phyloP scores from a whole-genome alignment of 2,888 invertebrate genomes.

The Pristionchus fissidentatus region DNA sequence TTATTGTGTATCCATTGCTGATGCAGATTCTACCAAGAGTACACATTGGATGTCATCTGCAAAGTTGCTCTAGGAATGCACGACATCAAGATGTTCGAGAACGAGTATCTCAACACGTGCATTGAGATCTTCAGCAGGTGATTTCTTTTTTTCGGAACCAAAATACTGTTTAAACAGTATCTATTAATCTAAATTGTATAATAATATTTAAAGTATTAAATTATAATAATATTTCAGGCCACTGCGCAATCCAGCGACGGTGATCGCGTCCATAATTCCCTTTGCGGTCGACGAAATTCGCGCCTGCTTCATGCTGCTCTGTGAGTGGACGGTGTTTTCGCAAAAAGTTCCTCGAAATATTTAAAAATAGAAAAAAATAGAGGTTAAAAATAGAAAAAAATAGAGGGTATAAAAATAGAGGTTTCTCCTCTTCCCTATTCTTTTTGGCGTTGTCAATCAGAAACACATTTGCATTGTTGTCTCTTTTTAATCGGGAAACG shows the following conservation, averaged over 20 bases:
- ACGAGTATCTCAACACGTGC: constrained; percentile 48
- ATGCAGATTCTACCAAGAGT: constrained; percentile 61
- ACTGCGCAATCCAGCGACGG: constrained; percentile 46
- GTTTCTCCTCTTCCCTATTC: no score
- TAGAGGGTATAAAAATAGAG: no score
- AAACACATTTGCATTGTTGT: no score
- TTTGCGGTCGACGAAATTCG: not conserved
- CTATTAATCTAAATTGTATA: no score
- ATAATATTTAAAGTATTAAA: no score
- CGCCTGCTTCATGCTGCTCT: not conserved
- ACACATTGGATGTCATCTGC: constrained; percentile 61
- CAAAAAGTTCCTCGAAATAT: not conserved
- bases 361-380: no score
- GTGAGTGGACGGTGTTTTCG: no score
- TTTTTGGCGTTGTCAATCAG: no score
- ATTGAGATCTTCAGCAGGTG: not conserved
- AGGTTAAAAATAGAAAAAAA: no score
- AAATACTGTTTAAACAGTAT: not conserved
- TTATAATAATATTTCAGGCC: constrained; percentile 46
- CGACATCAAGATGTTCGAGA: constrained; percentile 54
- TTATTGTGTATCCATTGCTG: no score
- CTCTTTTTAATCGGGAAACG: no score
- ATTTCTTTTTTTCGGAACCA: no score
- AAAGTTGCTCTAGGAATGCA: constrained; percentile 62
- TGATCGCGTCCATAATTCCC: not conserved